Percentiles rank a stretch among this genome's conserved stretches.
phyloP scores from a whole-genome alignment of 2,888 invertebrate genomes.

The Ormyrus nitidulus region DNA sequence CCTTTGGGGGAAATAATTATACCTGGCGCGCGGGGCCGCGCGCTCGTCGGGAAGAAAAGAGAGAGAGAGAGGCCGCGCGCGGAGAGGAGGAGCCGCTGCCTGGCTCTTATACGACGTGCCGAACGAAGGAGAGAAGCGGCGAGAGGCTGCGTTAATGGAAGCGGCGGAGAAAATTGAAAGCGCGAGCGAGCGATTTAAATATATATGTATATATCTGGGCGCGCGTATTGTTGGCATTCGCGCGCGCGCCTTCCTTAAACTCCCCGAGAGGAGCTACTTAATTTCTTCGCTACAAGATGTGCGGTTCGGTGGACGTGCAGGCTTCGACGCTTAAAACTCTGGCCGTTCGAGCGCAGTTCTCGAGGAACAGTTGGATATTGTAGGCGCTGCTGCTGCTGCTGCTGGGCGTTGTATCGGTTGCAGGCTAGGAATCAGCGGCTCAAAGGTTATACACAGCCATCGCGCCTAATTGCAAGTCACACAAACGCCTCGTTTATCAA shows the following conservation, averaged over 20 bases:
- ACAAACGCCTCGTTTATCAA: slow-evolving; percentile 55
- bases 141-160: slow-evolving; percentile 50
- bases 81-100: background rate
- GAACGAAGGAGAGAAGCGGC: slow-evolving; percentile 15
- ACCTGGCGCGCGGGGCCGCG: background rate
- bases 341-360: background rate
- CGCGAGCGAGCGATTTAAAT: slow-evolving; percentile 68
- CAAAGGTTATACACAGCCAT: slow-evolving; percentile 12
- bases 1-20: slow-evolving; percentile 44
- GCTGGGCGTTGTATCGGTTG: background rate
- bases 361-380: background rate
- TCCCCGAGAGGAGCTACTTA: slow-evolving; percentile 61
- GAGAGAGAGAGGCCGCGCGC: background rate
- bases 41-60: background rate
- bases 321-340: too few species aligned
- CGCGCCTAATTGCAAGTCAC: slow-evolving; percentile 55
- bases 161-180: slow-evolving; percentile 62
- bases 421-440: background rate
- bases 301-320: background rate
- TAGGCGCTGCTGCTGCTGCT: background rate
- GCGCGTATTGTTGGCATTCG: slow-evolving; percentile 65
- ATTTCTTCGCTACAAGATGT: slow-evolving; percentile 63
- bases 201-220: slow-evolving; percentile 48
- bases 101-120: slow-evolving; percentile 12
- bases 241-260: slow-evolving; percentile 69